Conservation (phyloP, 2,113 vertebrate genomes). For the Heteronetta atricapilla region DNA sequence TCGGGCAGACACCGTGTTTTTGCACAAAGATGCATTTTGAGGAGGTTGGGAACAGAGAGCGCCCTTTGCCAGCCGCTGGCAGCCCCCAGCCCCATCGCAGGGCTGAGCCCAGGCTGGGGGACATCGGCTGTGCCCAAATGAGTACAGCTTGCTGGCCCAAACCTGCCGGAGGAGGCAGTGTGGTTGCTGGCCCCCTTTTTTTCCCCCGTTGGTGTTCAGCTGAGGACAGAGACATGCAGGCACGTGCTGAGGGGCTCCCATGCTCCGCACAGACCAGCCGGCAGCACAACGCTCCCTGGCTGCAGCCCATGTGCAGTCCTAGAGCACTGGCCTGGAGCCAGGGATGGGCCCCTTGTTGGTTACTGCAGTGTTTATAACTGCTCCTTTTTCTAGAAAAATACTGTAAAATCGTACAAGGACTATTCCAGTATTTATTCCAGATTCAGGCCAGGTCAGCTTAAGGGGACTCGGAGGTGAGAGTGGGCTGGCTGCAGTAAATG, state of each 20-base stretch:
- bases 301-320: not conserved
- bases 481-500: accelerated
- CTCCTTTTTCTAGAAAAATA: not conserved
- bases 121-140: accelerated
- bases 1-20: not conserved
- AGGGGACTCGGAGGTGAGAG: not conserved
- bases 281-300: not conserved
- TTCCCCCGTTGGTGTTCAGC: not conserved
- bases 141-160: not conserved
- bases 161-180: not conserved
- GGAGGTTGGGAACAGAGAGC: not conserved
- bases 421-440: not conserved
- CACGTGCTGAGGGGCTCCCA: not conserved
- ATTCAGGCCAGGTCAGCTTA: not conserved
- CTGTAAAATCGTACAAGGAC: not conserved
- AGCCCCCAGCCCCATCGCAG: too few species aligned
- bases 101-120: not conserved
- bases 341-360: accelerated
- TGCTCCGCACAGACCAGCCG: not conserved
- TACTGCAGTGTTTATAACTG: not conserved
- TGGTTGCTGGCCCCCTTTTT: not conserved
- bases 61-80: not conserved
- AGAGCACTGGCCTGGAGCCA: not conserved
- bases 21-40: not conserved
- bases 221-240: not conserved